Base-by-base conservation (phyloP, 2,888 invertebrate species). In the Parochlus steinenii region DNA sequence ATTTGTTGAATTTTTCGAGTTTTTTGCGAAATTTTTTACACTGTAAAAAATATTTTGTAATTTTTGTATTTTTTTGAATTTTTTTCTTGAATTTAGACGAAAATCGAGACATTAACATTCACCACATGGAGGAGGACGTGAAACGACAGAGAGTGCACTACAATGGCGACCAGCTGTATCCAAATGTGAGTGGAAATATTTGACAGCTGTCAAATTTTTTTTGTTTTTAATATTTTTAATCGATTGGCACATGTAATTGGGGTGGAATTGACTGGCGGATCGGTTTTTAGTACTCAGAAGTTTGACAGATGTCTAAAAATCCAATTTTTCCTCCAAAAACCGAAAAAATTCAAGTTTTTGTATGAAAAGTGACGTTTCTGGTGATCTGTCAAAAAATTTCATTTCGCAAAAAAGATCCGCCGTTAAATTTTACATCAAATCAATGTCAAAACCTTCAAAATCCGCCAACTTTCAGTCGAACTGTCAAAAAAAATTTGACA, bases 111-210 rank as follows among this genome's bases (percentile, higher is more conserved):
- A 71, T 83, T 55, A 83, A 78, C 58, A 82, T 82, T 52, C 31
- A 31, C 18, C 81, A 83, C 64, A 71, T 77, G 19, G 86, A 87
- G 49, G 86, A 87, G 48, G 87, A 87, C 49, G 68, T 81, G 35
- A 87, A 87, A 56, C 70, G 86, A 56, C 86, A 87, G 55, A 72
- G 86, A 59, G 72, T 74, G 54, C 80, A 82, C 48, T 87, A 86
- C 57, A 85, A 81, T 50, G 83, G 85, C 32, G 87, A 87, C 56
- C 86, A 85, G 58, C 71, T 87, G 48, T 87, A 86, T 59, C 76
- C 83, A 36, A 85, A 83, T 57, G 85, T 83, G 66, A 75, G 81
- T 72, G 44, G 33, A 38, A 17, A 24, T n/a, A 23, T 11, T 32
- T 5, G 4, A 23, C 11, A n/a, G 19, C 4, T 12, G 24, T 33